Base-by-base conservation (phyloP, 1,140 invertebrate genomes). In the Tetramorium alpestre region DNA sequence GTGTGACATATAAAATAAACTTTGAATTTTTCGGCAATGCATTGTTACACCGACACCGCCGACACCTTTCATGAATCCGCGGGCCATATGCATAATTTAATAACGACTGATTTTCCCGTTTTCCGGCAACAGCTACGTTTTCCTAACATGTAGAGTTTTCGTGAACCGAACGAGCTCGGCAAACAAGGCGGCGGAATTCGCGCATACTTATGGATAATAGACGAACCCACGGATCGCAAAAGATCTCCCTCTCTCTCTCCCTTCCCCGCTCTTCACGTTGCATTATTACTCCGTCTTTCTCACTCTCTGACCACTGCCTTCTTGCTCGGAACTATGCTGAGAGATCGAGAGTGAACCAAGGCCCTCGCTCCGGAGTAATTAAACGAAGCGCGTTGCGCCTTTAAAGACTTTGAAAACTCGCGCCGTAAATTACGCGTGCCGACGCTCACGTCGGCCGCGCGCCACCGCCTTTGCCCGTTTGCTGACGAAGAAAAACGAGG, bases 331-430 rank as follows among this genome's bases (percentile, higher is more conserved):
- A 88, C 84, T 85, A 85, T 86, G 64, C 72, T 72, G 54, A 18
- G 62, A 38, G 73, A 73, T 78, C 65, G 80, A 65, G 72, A 62
- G 80, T 64, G 72, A 62, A 22, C 18, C 64, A 51, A 33, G 41
- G 33, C 8, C 22, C 72, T 41, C 85, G 70, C 22, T 28, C 62
- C 16, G 54, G 82, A 89, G 82, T 89, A 89, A 89, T 89, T 88
- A 89, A 89, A 89, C 69, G 87, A 51, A 75, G 87, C 65, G 49
- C 75, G 87, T 72, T 58, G 69, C 47, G 81, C 73, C 73, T 88
- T 88, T 88, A 89, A 89, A 89, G 88, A 89, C 88, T 89, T 89
- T 41, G 88, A 86, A 89, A 89, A 89, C 70, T 89, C 54, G 33
- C 60, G 87, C 76, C 69, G 87, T 89, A 89, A 89, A 89, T 89